These are phyloP conservation scores for Sebastes trivittatus DNA, from an alignment of 2,797 vertebrate species.

Conservation along the genomic window DNA sequence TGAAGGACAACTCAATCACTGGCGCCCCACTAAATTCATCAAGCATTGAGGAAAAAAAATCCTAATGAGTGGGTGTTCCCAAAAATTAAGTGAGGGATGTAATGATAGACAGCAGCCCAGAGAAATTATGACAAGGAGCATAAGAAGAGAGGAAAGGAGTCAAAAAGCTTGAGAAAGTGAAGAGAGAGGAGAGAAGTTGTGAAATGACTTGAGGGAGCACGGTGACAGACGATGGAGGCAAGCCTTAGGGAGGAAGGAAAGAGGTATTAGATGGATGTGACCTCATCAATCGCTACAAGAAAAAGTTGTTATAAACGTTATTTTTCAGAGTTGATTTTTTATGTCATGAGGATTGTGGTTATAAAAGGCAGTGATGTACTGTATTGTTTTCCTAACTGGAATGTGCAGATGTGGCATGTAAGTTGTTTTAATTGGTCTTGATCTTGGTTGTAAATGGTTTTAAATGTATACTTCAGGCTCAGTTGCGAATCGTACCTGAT, in stretches of 20 bases:
- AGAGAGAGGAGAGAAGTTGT: constrained; percentile 21
- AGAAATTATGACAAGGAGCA: constrained; percentile 38
- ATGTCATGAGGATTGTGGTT: constrained; percentile 10
- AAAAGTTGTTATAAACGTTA: constrained; percentile 32
- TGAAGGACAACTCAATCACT: constrained; percentile 36
- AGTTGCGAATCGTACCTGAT: neutral
- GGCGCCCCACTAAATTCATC: neutral
- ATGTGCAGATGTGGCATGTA: neutral
- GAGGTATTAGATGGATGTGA: constrained; percentile 42
- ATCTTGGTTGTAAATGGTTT: neutral
- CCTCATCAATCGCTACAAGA: constrained; percentile 51
- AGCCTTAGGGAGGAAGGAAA: constrained; percentile 35
- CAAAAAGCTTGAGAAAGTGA: constrained; percentile 23
- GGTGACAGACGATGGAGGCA: constrained; percentile 44
- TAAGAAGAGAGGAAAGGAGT: constrained; percentile 18
- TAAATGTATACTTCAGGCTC: neutral
- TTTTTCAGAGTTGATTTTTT: constrained; percentile 32
- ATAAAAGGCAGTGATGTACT: neutral
- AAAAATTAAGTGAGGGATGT: constrained; percentile 9
- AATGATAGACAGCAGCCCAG: constrained; percentile 20
- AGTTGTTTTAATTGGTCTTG: neutral
- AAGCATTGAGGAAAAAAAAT: neutral
- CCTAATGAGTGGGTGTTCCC: constrained; percentile 10
- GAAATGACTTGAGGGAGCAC: constrained; percentile 47
- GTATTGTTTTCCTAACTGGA: neutral